phyloP scores from a whole-genome alignment of 2,113 vertebrate genomes.

The Cololabis saira region DNA sequence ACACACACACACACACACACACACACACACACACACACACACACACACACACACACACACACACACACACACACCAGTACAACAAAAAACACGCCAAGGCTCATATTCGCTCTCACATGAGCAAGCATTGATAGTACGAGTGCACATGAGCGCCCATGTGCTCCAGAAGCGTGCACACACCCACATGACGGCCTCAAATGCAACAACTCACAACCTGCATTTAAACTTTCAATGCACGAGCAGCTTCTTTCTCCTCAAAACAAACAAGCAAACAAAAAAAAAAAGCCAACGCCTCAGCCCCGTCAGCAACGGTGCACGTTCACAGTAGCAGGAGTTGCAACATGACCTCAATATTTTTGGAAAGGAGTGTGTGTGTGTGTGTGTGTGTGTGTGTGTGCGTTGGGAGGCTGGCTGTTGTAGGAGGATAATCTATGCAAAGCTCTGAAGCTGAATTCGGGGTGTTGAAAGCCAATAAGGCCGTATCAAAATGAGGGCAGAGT shows the following conservation, averaged over 20 bases:
- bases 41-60: slow-evolving; percentile 4
- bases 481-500: slow-evolving; percentile 77
- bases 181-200: too few relatives aligned
- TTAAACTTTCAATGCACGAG: too few relatives aligned
- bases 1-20: slow-evolving; percentile 2
- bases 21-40: slow-evolving; percentile 2
- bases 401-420: slow-evolving; percentile 25
- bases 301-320: neutral
- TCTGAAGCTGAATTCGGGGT: slow-evolving; percentile 54
- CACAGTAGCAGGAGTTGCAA: slow-evolving; percentile 16
- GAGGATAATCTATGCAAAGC: slow-evolving; percentile 73
- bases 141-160: slow-evolving; percentile 14
- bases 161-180: neutral
- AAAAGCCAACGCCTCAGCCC: neutral
- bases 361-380: slow-evolving; percentile 42
- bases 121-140: neutral
- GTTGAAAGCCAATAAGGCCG: slow-evolving; percentile 75
- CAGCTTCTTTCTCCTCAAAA: neutral
- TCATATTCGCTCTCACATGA: slow-evolving; percentile 18
- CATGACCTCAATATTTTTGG: slow-evolving; percentile 53
- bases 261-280: neutral
- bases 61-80: neutral
- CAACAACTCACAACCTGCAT: too few relatives aligned
- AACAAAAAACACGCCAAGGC: neutral
- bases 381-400: slow-evolving; percentile 39